Evolutionary conservation across 2,888 invertebrate species (phyloP).

Genomic region (Orchestes rusci): DNA sequence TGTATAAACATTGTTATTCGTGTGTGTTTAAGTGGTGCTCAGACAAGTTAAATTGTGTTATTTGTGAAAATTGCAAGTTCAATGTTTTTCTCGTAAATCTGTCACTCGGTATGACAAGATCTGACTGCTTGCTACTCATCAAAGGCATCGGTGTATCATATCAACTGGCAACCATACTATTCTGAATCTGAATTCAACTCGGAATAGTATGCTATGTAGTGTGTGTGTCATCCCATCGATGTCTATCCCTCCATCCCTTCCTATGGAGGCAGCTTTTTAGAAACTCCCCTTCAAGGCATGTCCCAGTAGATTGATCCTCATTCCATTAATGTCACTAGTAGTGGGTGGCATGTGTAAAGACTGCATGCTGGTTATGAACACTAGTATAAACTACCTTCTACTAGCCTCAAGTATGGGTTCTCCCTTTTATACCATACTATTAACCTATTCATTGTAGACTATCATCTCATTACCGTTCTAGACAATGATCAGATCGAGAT

Average conservation of each 20-base stretch:
- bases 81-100: slow-evolving; percentile 40
- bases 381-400: slow-evolving; percentile 14
- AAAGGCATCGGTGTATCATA: slow-evolving; percentile 27
- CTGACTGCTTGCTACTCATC: slow-evolving; percentile 40
- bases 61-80: slow-evolving; percentile 45
- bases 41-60: slow-evolving; percentile 45
- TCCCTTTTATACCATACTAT: too few relatives aligned
- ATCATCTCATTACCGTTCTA: too few relatives aligned
- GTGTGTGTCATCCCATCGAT: too few relatives aligned
- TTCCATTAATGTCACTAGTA: too few relatives aligned
- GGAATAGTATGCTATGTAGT: slow-evolving; percentile 40
- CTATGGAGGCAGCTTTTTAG: too few relatives aligned
- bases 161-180: slow-evolving; percentile 18
- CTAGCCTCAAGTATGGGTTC: slow-evolving; percentile 24
- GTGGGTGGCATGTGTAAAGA: slow-evolving; percentile 35
- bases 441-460: too few relatives aligned
- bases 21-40: slow-evolving; percentile 47
- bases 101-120: slow-evolving; percentile 42
- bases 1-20: slow-evolving; percentile 46
- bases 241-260: too few relatives aligned
- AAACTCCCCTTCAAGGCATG: too few relatives aligned
- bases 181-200: slow-evolving; percentile 9
- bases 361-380: slow-evolving; percentile 33
- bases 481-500: too few relatives aligned
- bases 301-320: too few relatives aligned